Percentiles rank a stretch among this genome's conserved stretches.
Evolutionary conservation across 2,888 invertebrate genomes (phyloP).

Genomic region (Hydropsyche betteni): DNA sequence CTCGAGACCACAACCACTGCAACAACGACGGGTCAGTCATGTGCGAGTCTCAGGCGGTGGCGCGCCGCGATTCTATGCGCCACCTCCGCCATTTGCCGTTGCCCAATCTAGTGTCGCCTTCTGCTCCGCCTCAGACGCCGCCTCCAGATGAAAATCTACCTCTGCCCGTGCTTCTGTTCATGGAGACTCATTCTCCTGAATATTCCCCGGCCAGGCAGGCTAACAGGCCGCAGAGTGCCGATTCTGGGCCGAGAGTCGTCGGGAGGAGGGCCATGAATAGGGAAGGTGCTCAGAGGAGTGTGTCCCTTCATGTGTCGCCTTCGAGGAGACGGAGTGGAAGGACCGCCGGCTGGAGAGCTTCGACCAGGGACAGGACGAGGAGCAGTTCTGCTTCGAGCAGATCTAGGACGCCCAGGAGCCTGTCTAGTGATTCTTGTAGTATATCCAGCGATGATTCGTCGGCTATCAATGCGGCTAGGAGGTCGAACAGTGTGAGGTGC

Average conservation of each 20-base stretch:
- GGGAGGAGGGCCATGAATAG: slow-evolving; percentile 37
- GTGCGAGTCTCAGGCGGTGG: slow-evolving; percentile 39
- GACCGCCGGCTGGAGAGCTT: slow-evolving; percentile 24
- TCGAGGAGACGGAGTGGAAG: slow-evolving; percentile 33
- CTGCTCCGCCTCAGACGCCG: slow-evolving; percentile 36
- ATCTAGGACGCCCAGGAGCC: slow-evolving; percentile 37
- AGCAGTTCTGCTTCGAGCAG: slow-evolving; percentile 41
- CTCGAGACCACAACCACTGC: neutral
- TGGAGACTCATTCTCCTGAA: slow-evolving; percentile 43
- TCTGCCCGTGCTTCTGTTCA: slow-evolving; percentile 47
- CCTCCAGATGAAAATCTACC: slow-evolving; percentile 42
- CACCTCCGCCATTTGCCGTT: slow-evolving; percentile 43
- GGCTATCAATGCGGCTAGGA: slow-evolving; percentile 14
- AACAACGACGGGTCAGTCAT: slow-evolving; percentile 34
- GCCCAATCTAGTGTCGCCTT: slow-evolving; percentile 18
- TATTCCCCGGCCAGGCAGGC: slow-evolving; percentile 33
- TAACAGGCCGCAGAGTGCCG: slow-evolving; percentile 37
- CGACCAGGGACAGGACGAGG: slow-evolving; percentile 35
- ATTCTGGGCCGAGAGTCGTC: slow-evolving; percentile 37
- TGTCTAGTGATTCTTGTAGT: slow-evolving; percentile 41
- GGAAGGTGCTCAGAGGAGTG: slow-evolving; percentile 12
- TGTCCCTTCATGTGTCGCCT: slow-evolving; percentile 38
- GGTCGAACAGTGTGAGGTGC: slow-evolving; percentile 11
- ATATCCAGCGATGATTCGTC: slow-evolving; percentile 36
- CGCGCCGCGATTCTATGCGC: slow-evolving; percentile 49